Percentiles rank a stretch among this genome's conserved stretches.
Conservation (phyloP, 2,113 vertebrate species). For the Saguinus imperator region DNA sequence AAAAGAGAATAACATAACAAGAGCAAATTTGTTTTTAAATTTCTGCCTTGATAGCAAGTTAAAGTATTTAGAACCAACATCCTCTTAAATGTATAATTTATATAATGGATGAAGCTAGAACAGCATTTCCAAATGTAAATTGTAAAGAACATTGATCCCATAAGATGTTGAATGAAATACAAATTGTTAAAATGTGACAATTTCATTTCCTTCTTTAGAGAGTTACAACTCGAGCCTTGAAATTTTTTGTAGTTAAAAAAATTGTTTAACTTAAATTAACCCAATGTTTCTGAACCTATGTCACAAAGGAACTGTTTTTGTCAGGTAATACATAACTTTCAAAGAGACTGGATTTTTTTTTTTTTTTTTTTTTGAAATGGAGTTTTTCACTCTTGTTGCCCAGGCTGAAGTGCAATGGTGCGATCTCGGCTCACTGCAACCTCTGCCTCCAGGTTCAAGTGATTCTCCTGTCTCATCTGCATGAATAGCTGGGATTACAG, state of each 20-base stretch:
- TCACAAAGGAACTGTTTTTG: background rate
- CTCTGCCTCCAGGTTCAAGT: too few relatives aligned
- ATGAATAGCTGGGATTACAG: too few relatives aligned
- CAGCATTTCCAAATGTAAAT: constrained; percentile 26
- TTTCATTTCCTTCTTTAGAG: constrained; percentile 40
- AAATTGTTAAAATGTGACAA: constrained; percentile 8
- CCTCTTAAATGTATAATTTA: constrained; percentile 32
- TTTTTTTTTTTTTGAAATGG: too few relatives aligned
- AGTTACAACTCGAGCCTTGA: background rate
- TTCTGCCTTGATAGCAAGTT: constrained; percentile 44
- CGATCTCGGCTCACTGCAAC: too few relatives aligned
- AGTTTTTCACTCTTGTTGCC: too few relatives aligned
- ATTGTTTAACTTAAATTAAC: background rate
- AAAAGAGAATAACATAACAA: constrained; percentile 53
- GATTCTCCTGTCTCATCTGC: too few relatives aligned
- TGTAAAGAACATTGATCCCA: constrained; percentile 45
- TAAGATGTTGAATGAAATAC: constrained; percentile 37
- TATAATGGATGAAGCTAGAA: background rate
- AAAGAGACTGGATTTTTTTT: background rate
- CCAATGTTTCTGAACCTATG: background rate
- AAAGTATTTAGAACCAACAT: constrained; percentile 42
- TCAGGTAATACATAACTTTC: background rate
- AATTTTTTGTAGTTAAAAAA: background rate
- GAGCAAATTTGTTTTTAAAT: constrained; percentile 26
- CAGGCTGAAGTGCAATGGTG: too few relatives aligned